Base-by-base conservation (phyloP, 2,888 invertebrate species). In the Caenorhabditis sp. region DNA sequence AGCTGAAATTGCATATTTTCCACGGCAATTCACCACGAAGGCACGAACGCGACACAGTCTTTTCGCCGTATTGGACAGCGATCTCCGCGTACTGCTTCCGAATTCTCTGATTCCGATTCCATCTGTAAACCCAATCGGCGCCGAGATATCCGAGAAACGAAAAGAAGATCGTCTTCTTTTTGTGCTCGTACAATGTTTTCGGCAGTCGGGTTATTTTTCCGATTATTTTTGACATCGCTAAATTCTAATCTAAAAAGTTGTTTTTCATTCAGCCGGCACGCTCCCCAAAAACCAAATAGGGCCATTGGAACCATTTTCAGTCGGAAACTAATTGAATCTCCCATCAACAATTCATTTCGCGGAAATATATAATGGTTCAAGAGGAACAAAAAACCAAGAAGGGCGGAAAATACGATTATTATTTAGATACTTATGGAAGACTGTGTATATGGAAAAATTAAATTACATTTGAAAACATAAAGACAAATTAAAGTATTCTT, bases 91-190 rank as follows among this genome's bases (percentile, higher is more conserved):
- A 87, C 15, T 63, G 52, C 22, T 82, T 63, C 13, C 87, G 80
- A 48, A 86, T 85, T 26, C 73, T 63, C 27, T 66, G 66, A 55
- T 87, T 86, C 24, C 48, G 43, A 46, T 62, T 52, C 77, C 77
- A 72, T 62, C 55, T 58, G 26, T 73, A 55, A 6, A 71, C 81
- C 73, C 76, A 80, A 48, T 75, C 73, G 41, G 63, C 79, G 17
- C 78, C 84, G 32, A 79, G 59, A 73, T 83, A 83, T 8, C 81
- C 63, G 24, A 83, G 53, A 46, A 80, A 78, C 24, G 73, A 77
- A 48, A 78, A 83, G 45, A 83, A 79, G 22, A 79, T 75, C 15
- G 83, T 79, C 74, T 85, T 85, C 78, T 85, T 85, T 46, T 85
- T 85, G 66, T 85, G 85, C 30, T 82, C 80, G 78, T 83, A 84